phyloP scores from a whole-genome alignment of 2,113 vertebrate genomes.

The Otis tarda region DNA sequence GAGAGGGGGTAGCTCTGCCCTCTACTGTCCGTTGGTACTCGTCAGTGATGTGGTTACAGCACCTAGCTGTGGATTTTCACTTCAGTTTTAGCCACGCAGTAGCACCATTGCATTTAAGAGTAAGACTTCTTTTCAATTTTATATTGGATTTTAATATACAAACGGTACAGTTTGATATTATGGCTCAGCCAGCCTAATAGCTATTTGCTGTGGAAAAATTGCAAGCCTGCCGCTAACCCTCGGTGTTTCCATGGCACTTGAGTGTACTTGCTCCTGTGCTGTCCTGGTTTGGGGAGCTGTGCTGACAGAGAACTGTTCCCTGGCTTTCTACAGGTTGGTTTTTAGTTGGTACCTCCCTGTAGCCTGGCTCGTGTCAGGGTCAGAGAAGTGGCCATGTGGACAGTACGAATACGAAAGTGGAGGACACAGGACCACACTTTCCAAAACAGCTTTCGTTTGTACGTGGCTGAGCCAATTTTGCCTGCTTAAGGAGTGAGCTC shows the following conservation, averaged over 20 bases:
- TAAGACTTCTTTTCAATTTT: background rate
- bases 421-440: background rate
- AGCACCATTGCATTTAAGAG: background rate
- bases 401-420: background rate
- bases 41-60: background rate
- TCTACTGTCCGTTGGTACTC: background rate
- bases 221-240: rapidly evolving
- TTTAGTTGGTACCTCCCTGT: background rate
- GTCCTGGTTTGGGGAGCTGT: background rate
- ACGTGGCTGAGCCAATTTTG: background rate
- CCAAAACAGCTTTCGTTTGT: background rate
- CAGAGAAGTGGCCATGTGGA: background rate
- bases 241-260: background rate
- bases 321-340: background rate
- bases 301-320: background rate
- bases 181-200: background rate
- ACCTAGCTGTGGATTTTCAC: background rate
- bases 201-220: background rate
- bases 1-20: background rate
- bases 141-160: background rate
- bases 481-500: background rate
- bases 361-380: background rate
- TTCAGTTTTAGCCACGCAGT: background rate
- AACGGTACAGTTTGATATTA: background rate
- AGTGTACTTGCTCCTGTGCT: background rate